Conservation (phyloP, 1,140 invertebrate species). For the Telenomus remus region DNA sequence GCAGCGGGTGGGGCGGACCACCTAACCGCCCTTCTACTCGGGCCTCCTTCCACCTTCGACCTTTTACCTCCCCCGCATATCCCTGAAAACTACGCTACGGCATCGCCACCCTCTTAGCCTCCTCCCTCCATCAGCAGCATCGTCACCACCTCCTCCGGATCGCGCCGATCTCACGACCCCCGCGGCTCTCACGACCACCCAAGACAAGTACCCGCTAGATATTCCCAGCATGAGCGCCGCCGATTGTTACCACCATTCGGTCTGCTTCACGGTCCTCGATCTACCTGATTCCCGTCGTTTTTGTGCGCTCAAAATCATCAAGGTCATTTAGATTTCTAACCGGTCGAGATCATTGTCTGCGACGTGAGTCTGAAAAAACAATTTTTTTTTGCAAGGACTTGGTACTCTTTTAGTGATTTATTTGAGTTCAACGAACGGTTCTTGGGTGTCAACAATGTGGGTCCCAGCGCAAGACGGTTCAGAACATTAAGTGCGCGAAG, state of each 20-base stretch:
- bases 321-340: conserved; percentile 26
- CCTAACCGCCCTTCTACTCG: conserved; percentile 55
- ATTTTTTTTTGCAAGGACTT: too few species aligned
- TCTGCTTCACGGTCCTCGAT: conserved; percentile 64
- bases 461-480: conserved; percentile 13
- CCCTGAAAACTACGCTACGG: conserved; percentile 31
- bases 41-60: conserved; percentile 52
- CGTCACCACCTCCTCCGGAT: conserved; percentile 59
- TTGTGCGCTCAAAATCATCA: conserved; percentile 37
- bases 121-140: conserved; percentile 23
- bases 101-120: conserved; percentile 51
- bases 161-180: conserved; percentile 58
- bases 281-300: conserved; percentile 59
- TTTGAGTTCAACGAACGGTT: conserved; percentile 15
- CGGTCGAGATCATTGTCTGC: conserved; percentile 13
- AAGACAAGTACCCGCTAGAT: conserved; percentile 74
- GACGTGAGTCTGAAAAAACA: background rate
- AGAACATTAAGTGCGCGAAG: conserved; percentile 25
- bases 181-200: conserved; percentile 68
- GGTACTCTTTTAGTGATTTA: conserved; percentile 19
- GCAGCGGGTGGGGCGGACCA: conserved; percentile 68
- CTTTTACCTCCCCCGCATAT: conserved; percentile 58
- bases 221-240: conserved; percentile 73
- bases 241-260: conserved; percentile 71
- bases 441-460: conserved; percentile 14